Base-by-base conservation (phyloP, 2,888 invertebrate species). In the Caenorhabditis macrosperma region DNA sequence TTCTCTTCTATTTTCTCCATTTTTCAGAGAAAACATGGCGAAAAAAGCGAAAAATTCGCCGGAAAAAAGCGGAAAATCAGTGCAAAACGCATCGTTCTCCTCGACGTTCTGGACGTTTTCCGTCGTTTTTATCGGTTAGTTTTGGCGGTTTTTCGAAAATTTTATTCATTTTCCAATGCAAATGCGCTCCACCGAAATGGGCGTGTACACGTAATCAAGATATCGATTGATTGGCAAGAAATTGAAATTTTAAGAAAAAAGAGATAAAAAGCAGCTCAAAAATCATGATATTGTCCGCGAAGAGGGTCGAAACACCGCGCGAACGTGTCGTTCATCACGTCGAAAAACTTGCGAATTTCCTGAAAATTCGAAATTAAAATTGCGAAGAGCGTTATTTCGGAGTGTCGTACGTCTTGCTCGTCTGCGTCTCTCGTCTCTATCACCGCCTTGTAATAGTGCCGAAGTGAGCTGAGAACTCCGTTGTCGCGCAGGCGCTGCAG, bases 251-350 rank as follows among this genome's bases (percentile, higher is more conserved):
- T 15, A 30, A 26, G 12, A 35, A 30, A 22, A 30, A 15, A 33
- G 33, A 17, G 30, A 44, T 24, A 28, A 52, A 54, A 63, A 44
- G 50, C 30, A 24, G 15, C 20, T 41, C 52, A 69, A 35, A 69
- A 77, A 33, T 80, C 75, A 35, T 66, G 55, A 38, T 57, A 81
- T 44, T 84, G 75, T 44, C 75, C 78, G 10, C 84, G 75, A 12
- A 81, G 64, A 6, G 84, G 84, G 55, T 84, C 80, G 38, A 79
- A 84, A 57, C 84, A 84, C 9, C 79, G 64, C 3, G 84, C 84
- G 22, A 82, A 84, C n/a, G 82, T 80, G 59, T 81, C 78, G 61
- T 82, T 82, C 81, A 84, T 82, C 9, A 59, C 61, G 30, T 78
- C 78, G 68, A 84, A 81, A 71, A 69, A 83, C 24, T 69, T 52